Percentiles rank a stretch among this genome's conserved stretches.
Conservation (phyloP, 37 sponge, comb jelly and placozoan species). For the Halisarca cf. caerulea region DNA sequence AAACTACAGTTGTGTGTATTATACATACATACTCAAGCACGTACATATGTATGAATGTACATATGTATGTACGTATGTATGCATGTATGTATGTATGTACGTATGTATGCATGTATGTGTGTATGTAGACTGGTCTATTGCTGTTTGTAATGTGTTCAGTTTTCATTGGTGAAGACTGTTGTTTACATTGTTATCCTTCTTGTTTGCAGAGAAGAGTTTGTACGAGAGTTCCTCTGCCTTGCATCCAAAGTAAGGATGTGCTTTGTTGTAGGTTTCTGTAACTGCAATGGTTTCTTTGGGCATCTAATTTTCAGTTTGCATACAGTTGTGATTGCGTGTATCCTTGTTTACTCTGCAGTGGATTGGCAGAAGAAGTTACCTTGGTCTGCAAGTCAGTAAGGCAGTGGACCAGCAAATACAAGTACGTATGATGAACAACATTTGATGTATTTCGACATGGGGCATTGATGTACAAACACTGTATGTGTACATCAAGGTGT, state of each 20-base stretch:
- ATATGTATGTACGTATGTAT: constrained; percentile 30
- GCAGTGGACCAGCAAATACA: not conserved
- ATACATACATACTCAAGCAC: too few species aligned
- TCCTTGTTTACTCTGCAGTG: too few species aligned
- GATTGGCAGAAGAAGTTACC: not conserved
- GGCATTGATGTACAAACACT: not conserved
- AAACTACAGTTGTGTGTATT: too few species aligned
- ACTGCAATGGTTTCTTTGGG: too few species aligned
- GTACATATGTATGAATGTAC: not conserved
- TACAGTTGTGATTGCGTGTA: too few species aligned
- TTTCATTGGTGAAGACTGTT: not conserved
- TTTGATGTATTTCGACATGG: not conserved
- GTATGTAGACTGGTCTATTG: not conserved
- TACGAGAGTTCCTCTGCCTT: too few species aligned
- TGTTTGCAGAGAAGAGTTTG: too few species aligned
- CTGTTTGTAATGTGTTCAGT: not conserved
- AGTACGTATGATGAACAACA: not conserved
- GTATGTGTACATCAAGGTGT: not conserved
- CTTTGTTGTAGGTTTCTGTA: too few species aligned
- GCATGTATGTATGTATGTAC: constrained; percentile 6
- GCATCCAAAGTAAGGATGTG: too few species aligned
- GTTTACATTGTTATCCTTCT: too few species aligned
- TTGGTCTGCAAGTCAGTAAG: not conserved
- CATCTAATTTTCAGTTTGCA: too few species aligned
- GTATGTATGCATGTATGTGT: constrained; percentile 6